Base-by-base conservation (phyloP, 2,797 vertebrate genomes). In the Pseudochaenichthys georgianus region DNA sequence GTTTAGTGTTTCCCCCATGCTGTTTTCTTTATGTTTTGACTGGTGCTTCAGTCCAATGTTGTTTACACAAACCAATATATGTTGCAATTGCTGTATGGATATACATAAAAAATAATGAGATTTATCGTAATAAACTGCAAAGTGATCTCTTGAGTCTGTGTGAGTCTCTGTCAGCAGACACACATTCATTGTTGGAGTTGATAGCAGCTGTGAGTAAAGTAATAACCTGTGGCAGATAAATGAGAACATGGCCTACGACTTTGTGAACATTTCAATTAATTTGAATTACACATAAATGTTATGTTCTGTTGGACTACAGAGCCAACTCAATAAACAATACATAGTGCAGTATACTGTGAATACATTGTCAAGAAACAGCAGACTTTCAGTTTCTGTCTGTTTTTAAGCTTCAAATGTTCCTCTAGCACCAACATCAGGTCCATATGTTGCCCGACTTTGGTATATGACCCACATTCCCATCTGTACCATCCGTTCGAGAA, bases 101-200 rank as follows among this genome's bases (percentile, higher is more conserved):
- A 90, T 93, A 84, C 38, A 84, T 89, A 91, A 89, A 90, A 64
- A 70, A 74, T 75, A 73, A 85, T 73, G 45, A 87, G 78, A 94
- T 94, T 94, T 93, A 94, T 91, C 89, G 65, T 94, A 94, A 94
- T 96, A 95, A 96, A 95, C 73, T 88, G 91, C 93, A 93, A 94
- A 90, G 82, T 91, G 78, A 93, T 55, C 64, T 88, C 58, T 78
- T 74, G 92, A 81, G 87, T 89, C 68, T 79, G 53, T 73, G 34
- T 92, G 83, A 70, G 60, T 92, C 79, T 85, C 57, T 87, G 52
- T 23, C 21, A 70, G 31, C 7, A 38, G 7, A 21, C 31, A 7
- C 16, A 46, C 16, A 46, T 7, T n/a, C 2, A 13, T 31, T 61
- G 11, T 41, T n/a, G 4, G 3, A 51, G 10, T n/a, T 47, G 15